A percentile compares a stretch with the other conserved stretches of the same genome.
Evolutionary conservation across 2,113 vertebrate species (phyloP).

Genomic region (Daubentonia madagascariensis): DNA sequence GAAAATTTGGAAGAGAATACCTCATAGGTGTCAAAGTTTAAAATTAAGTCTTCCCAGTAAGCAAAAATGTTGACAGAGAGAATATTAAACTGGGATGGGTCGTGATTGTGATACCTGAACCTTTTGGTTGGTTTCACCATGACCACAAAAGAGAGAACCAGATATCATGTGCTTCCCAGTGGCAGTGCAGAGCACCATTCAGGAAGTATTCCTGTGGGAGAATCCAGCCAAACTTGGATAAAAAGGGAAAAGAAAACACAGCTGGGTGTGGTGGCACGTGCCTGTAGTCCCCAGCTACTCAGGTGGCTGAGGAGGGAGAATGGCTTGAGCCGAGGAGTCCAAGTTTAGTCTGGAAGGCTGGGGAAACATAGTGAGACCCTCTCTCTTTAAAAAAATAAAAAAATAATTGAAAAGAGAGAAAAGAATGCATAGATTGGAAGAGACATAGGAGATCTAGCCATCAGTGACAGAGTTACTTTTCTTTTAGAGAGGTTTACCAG

Average conservation of each 20-base stretch:
- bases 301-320: too few relatives aligned
- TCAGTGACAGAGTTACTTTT: neutral
- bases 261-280: too few relatives aligned
- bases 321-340: too few relatives aligned
- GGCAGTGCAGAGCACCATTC: neutral
- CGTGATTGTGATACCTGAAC: neutral
- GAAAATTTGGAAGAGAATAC: neutral
- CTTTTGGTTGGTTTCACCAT: neutral
- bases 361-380: too few relatives aligned
- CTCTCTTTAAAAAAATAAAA: too few relatives aligned
- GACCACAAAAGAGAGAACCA: neutral
- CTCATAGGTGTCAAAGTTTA: neutral
- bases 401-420: too few relatives aligned
- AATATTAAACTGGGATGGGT: neutral
- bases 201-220: neutral
- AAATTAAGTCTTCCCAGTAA: neutral
- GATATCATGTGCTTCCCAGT: neutral
- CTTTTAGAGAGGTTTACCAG: neutral
- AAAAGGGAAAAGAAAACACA: neutral
- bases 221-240: neutral
- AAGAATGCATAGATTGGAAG: neutral
- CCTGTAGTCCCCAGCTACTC: too few relatives aligned
- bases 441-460: neutral
- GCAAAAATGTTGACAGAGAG: neutral
- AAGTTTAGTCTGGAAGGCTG: too few relatives aligned